Percentiles rank a stretch among this genome's conserved stretches.
Evolutionary conservation across 2,113 vertebrate species (phyloP).

Genomic region (Prionailurus viverrinus): DNA sequence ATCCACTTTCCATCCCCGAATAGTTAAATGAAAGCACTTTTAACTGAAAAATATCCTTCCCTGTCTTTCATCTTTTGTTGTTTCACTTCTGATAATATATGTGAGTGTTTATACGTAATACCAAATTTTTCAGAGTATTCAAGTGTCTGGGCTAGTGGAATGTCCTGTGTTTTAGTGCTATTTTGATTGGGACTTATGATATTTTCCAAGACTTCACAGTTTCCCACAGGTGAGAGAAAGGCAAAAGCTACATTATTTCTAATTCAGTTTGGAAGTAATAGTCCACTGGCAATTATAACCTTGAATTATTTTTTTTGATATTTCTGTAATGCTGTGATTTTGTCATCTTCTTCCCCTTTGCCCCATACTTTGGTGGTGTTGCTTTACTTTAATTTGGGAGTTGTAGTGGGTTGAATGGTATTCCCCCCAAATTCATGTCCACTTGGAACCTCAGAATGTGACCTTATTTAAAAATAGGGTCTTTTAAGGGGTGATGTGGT

Average conservation of each 20-base stretch:
- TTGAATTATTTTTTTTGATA: background rate
- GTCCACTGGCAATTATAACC: background rate
- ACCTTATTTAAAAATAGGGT: slow-evolving; percentile 4
- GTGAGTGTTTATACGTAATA: background rate
- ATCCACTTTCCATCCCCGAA: background rate
- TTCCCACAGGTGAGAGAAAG: background rate
- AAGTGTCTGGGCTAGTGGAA: background rate
- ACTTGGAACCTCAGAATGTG: background rate
- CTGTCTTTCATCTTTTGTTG: background rate
- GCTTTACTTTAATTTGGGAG: slow-evolving; percentile 36
- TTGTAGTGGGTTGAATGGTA: background rate
- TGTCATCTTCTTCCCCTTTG: background rate
- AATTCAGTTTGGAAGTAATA: background rate
- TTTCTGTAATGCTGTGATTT: background rate
- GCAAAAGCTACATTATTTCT: background rate
- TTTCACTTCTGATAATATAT: background rate
- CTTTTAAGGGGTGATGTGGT: background rate
- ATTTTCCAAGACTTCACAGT: background rate
- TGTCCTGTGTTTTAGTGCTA: background rate
- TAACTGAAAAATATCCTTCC: background rate
- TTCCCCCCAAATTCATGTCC: background rate
- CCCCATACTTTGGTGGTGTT: background rate
- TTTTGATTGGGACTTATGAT: slow-evolving; percentile 10
- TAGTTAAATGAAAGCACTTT: slow-evolving; percentile 16
- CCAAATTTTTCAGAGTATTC: background rate